Evolutionary conservation across 1,140 invertebrate species (phyloP), one percentile per base, ranked within the genome.

Genomic region (Parapsyche elsis): DNA sequence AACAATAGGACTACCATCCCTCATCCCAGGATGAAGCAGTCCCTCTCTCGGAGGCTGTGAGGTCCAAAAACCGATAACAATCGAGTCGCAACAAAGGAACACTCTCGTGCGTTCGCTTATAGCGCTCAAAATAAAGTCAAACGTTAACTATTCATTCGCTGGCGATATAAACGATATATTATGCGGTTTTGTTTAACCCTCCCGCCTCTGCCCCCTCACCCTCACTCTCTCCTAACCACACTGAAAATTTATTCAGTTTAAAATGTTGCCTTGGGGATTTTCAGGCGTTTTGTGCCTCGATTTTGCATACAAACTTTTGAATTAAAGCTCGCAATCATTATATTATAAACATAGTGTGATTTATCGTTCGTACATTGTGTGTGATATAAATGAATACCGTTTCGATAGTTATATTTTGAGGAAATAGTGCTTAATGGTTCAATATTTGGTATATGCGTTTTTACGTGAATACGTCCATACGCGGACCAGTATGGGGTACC

Each of bases 181-280:
- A 26, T 67, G 24, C 26, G 64, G 12, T 67, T 30, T 67, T 67
- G 64, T 26, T 30, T 38, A 38, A 38, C 30, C 30, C 30, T 4
- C 1, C 30, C 30, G n/a, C n/a, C n/a, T n/a, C n/a, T n/a, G n/a
- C 30, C 30, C 30, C 1, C 1, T 7, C 30, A 38, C 30, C 30
- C 30, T 4, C 1, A 1, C 30, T 38, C 30, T 38, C 30, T 38
- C n/a, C 7, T 38, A 38, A 38, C 23, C 64, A 1, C 9, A 67
- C 64, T 19, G 64, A 67, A 67, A 67, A 67, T 67, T 19, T 67
- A 67, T 67, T 67, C 64, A 24, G 21, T 67, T 53, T 67, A 67
- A 67, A 67, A 67, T 67, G 7, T 67, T 19, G 21, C 64, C 64
- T 23, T 67, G 64, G 64, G 49, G 64, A 67, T 67, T 23, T 67